Evolutionary conservation across 2,113 vertebrate genomes (phyloP), one percentile per base, ranked within the genome.

Genomic region (Gyps fulvus): DNA sequence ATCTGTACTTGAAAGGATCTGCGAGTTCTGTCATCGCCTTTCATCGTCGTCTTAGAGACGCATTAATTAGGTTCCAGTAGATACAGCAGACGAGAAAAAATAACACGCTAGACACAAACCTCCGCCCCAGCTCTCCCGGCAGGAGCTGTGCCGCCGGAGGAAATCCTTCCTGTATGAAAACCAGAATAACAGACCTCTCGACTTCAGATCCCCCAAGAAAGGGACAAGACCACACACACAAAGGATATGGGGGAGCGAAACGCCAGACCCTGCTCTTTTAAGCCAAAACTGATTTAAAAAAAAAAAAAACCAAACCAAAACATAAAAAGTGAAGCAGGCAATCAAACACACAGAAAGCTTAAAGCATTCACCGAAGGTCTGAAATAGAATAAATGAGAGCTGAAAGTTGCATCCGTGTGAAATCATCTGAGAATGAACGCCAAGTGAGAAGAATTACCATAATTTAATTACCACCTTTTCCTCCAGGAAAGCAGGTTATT

Each of bases 301-400:
- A 26, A 52, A 26, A 52, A 52, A 26, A 26, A 50, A 15, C 3
- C 25, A 52, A 72, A 32, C 5, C 38, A 21, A 50, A 32, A 38
- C 14, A 16, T 36, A 32, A 38, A 6, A 59, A 10, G 15, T 1
- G 7, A 73, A 59, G 22, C 36, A 15, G 54, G n/a, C 7, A 26
- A 26, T 11, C 23, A 47, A 27, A 22, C 0, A 6, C 49, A 43
- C 0, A 1, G 45, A 10, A 21, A 62, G 25, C 63, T 31, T 6
- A 31, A n/a, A 42, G 70, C 27, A 1, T 29, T 20, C 23, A 20
- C 27, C 6, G 2, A n/a, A 18, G 16, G 42, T 10, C 69, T 6
- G 5, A 7, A 43, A 11, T 0, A 16, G 23, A 55, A 3, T 1
- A 43, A 65, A 32, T 0, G 16, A 25, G 38, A 19, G 52, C 2